Evolutionary conservation across 2,888 invertebrate species (phyloP).

Genomic region (Trachelus iudaicus): DNA sequence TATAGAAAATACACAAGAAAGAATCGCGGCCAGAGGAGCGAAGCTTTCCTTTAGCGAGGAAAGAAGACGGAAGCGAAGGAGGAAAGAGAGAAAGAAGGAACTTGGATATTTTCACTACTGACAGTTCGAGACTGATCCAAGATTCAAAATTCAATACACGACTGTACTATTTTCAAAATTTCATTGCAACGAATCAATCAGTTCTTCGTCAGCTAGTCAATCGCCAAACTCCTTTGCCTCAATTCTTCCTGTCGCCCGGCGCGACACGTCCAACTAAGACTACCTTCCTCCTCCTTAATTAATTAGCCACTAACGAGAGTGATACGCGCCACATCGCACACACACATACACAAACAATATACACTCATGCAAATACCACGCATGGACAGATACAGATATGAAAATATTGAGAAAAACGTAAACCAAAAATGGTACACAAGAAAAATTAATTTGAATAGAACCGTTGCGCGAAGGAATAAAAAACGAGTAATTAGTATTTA

Average conservation of each 20-base stretch:
- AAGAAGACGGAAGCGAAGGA: background rate
- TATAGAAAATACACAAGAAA: background rate
- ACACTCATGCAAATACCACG: conserved; percentile 12
- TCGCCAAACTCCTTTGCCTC: background rate
- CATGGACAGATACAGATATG: background rate
- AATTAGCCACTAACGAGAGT: conserved; percentile 55
- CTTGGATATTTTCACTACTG: too few relatives aligned
- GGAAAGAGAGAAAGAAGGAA: background rate
- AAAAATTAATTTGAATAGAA: background rate
- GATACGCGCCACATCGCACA: conserved; percentile 4
- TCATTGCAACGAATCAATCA: background rate
- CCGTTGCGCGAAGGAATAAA: background rate
- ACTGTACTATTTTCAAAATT: background rate
- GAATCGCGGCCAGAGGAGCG: background rate
- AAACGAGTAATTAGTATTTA: background rate
- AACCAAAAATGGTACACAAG: background rate
- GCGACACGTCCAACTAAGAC: conserved; percentile 54
- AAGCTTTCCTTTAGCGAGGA: conserved; percentile 18
- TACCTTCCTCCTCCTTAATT: conserved; percentile 62
- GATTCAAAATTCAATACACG: background rate
- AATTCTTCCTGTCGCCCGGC: conserved; percentile 41
- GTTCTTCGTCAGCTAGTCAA: background rate
- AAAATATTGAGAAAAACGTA: background rate
- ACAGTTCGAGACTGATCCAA: too few relatives aligned
- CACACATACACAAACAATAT: conserved; percentile 10